These are phyloP conservation scores for Stenichneumon culpator DNA, from an alignment of 2,888 invertebrate genomes.

Conservation along the genomic window DNA sequence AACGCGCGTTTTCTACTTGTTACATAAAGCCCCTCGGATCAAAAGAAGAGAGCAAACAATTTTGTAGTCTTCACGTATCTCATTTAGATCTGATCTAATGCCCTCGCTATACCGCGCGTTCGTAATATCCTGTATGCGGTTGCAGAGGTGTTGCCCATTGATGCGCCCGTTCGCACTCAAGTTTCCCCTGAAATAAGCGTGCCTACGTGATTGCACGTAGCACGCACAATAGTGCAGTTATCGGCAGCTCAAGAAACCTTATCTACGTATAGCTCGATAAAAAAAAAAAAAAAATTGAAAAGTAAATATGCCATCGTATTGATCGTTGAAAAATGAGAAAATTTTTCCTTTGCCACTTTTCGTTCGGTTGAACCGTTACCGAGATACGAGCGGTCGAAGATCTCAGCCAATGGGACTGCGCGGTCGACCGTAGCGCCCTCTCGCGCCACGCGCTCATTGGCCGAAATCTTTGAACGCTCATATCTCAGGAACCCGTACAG, in stretches of 20 bases:
- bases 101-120: conserved; percentile 35
- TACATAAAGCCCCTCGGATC: conserved; percentile 1
- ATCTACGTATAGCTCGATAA: neutral
- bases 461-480: neutral
- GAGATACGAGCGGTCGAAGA: neutral
- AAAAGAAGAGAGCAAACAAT: conserved; percentile 42
- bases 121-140: conserved; percentile 67
- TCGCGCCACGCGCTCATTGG: neutral
- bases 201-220: conserved; percentile 26
- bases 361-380: neutral
- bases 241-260: conserved; percentile 1
- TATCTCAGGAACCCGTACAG: neutral
- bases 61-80: conserved; percentile 65
- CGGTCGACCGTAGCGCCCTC: neutral
- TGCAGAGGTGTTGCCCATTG: conserved; percentile 65
- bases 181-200: conserved; percentile 22
- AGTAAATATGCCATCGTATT: neutral
- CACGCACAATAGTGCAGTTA: conserved; percentile 4
- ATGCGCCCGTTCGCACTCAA: conserved; percentile 50
- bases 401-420: neutral
- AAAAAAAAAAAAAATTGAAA: neutral
- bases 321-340: neutral
- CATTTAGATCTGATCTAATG: conserved; percentile 68
- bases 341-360: conserved; percentile 10
- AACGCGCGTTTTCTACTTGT: neutral